Evolutionary conservation across 2,113 vertebrate species (phyloP).

Genomic region (Pica pica): DNA sequence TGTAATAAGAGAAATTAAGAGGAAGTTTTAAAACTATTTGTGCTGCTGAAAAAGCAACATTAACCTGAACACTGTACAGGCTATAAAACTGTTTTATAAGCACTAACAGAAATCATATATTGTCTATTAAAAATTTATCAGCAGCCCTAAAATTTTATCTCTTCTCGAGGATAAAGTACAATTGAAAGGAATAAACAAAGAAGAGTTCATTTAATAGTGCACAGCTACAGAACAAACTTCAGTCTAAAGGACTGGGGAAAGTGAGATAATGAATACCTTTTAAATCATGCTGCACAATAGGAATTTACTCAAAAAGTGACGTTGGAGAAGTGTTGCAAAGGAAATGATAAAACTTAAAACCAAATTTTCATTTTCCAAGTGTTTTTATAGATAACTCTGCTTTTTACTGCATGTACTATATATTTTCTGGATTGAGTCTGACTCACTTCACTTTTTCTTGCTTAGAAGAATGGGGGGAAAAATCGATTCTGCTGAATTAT

Average conservation of each 20-base stretch:
- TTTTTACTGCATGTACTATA: background rate
- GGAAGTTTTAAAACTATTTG: background rate
- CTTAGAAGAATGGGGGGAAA: accelerated
- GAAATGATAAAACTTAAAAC: background rate
- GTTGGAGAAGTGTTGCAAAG: background rate
- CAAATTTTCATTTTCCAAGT: background rate
- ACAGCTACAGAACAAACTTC: background rate
- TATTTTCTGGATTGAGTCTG: background rate
- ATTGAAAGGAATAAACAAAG: constrained; percentile 32
- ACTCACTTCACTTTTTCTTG: background rate
- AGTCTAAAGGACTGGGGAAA: background rate
- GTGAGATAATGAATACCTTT: background rate
- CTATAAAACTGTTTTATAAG: background rate
- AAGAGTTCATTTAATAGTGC: background rate
- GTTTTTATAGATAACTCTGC: constrained; percentile 10
- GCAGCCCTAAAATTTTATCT: background rate
- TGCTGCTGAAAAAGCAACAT: background rate
- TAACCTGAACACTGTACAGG: background rate
- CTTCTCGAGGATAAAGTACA: background rate
- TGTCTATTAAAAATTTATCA: background rate
- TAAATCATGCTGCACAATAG: background rate
- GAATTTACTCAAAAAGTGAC: background rate
- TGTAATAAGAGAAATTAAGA: background rate
- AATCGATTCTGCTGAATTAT: background rate
- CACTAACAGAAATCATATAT: background rate